phyloP scores from a whole-genome alignment of 2,113 vertebrate genomes.

The Amazona guildingii region DNA sequence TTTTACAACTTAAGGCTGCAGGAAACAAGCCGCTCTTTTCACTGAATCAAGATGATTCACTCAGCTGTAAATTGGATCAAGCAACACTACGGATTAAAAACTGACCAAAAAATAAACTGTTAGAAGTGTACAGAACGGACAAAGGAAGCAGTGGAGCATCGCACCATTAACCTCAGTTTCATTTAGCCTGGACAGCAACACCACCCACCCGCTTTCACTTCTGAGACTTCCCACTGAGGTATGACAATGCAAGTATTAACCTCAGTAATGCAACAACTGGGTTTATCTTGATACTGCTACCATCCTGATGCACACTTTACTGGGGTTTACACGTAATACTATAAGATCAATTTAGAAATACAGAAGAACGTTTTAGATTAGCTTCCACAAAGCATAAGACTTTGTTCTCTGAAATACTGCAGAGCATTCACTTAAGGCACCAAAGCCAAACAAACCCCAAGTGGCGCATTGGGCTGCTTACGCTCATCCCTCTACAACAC shows the following conservation, averaged over 20 bases:
- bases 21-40: not conserved
- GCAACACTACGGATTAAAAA: not conserved
- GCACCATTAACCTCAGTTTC: not conserved
- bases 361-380: not conserved
- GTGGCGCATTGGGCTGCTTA: accelerated
- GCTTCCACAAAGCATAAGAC: not conserved
- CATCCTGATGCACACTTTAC: accelerated
- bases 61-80: not conserved
- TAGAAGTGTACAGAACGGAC: not conserved
- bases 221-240: not conserved
- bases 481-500: accelerated
- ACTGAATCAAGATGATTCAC: not conserved
- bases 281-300: accelerated
- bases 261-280: accelerated
- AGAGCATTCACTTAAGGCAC: accelerated
- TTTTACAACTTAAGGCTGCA: not conserved
- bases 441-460: not conserved
- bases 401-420: not conserved
- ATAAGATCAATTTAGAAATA: no score
- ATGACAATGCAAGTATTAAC: not conserved
- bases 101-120: not conserved
- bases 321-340: accelerated
- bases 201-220: not conserved
- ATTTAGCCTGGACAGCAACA: not conserved
- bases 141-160: not conserved